These are phyloP conservation scores for Nyctalus aviator DNA, from an alignment of 2,797 vertebrate genomes.

Conservation along the genomic window DNA sequence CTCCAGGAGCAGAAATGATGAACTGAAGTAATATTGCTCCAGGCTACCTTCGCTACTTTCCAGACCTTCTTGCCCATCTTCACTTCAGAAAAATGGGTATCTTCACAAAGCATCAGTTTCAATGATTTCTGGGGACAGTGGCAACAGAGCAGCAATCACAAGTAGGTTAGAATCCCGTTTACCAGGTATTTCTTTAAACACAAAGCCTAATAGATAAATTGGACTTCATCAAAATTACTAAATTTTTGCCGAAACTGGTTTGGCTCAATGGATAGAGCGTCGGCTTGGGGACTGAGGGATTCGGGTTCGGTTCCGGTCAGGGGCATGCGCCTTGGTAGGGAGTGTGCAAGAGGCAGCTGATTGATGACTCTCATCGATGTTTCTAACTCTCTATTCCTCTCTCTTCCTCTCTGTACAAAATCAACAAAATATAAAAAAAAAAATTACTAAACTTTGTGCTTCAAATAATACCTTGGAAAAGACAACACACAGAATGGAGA, in stretches of 20 bases:
- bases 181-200: conserved; percentile 25
- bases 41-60: neutral
- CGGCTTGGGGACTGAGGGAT: too few relatives aligned
- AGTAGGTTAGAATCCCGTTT: neutral
- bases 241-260: neutral
- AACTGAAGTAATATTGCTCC: conserved; percentile 49
- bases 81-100: neutral
- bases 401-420: too few relatives aligned
- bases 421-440: too few relatives aligned
- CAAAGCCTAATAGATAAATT: neutral
- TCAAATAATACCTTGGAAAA: neutral
- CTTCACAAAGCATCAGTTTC: conserved; percentile 17
- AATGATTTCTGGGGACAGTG: neutral
- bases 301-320: too few relatives aligned
- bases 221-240: conserved; percentile 38
- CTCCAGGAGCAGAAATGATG: neutral
- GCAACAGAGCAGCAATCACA: neutral
- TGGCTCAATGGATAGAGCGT: too few relatives aligned
- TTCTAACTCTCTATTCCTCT: too few relatives aligned
- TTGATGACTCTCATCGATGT: too few relatives aligned
- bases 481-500: neutral
- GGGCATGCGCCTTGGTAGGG: too few relatives aligned
- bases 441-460: conserved; percentile 46
- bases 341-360: too few relatives aligned
- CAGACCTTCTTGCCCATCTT: neutral